These are phyloP conservation scores for Carassius gibelio DNA, from an alignment of 2,113 vertebrate species.

Conservation along the genomic window DNA sequence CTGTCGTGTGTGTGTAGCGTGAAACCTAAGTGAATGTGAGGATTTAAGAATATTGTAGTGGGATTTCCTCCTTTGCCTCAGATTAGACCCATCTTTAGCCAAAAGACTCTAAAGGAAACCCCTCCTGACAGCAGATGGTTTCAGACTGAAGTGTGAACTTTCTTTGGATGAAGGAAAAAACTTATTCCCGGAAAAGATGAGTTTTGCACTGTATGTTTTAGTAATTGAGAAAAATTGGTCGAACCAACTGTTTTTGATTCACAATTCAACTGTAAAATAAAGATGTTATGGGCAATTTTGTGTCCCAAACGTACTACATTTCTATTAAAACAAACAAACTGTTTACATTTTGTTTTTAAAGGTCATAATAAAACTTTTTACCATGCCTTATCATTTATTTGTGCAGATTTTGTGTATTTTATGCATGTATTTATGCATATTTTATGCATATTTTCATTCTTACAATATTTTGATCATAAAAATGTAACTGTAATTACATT, in stretches of 20 bases:
- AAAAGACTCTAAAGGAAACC: constrained; percentile 12
- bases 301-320: no score
- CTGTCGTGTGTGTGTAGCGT: constrained; percentile 24
- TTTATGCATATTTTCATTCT: no score
- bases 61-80: constrained; percentile 26
- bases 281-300: no score
- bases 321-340: no score
- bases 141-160: background rate
- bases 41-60: constrained; percentile 22
- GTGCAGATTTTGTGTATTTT: no score
- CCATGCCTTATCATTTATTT: no score
- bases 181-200: background rate
- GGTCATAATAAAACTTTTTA: no score
- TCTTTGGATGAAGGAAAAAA: background rate
- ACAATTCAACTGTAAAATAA: background rate
- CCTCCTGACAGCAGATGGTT: constrained; percentile 3
- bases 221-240: background rate
- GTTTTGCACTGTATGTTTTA: constrained; percentile 9
- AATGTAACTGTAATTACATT: no score
- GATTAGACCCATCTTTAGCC: constrained; percentile 29
- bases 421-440: no score
- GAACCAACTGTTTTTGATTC: background rate
- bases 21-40: constrained; percentile 27
- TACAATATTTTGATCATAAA: no score
- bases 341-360: no score